Conservation (phyloP, 2,113 vertebrate species). For the Salvator merianae region DNA sequence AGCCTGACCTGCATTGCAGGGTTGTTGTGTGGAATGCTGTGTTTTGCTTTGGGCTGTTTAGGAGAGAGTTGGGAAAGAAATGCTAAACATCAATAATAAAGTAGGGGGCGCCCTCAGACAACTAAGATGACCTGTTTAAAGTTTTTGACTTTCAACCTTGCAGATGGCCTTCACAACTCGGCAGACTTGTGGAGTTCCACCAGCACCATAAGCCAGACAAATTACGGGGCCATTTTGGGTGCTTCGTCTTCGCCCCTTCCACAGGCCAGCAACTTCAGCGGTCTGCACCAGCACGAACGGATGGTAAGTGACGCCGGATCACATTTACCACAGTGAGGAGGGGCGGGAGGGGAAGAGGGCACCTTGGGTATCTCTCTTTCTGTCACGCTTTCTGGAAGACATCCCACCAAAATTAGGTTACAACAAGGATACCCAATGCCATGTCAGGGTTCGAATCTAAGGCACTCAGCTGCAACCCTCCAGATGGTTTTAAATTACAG, state of each 20-base stretch:
- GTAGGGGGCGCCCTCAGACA: not conserved
- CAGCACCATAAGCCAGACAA: constrained; percentile 84
- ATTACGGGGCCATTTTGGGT: constrained; percentile 89
- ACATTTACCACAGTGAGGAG: not conserved
- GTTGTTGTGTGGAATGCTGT: not conserved
- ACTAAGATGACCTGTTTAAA: not conserved
- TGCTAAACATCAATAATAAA: not conserved
- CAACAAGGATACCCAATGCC: no score
- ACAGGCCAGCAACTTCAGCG: constrained; percentile 83
- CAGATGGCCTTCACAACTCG: constrained; percentile 77
- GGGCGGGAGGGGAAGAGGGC: no score
- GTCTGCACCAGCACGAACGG: constrained; percentile 92
- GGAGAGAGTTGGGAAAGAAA: not conserved
- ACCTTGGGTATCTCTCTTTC: no score
- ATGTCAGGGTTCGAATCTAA: no score
- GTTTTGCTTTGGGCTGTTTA: not conserved
- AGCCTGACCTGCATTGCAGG: no score
- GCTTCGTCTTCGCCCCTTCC: constrained; percentile 86
- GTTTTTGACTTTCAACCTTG: not conserved
- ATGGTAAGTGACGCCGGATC: constrained; percentile 77
- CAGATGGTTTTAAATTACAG: no score
- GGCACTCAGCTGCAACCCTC: no score
- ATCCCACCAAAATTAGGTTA: no score
- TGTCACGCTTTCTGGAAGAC: no score
- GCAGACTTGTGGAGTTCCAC: constrained; percentile 90